These are phyloP conservation scores for Sphecodes monilicornis DNA, from an alignment of 2,888 invertebrate species.

Conservation along the genomic window DNA sequence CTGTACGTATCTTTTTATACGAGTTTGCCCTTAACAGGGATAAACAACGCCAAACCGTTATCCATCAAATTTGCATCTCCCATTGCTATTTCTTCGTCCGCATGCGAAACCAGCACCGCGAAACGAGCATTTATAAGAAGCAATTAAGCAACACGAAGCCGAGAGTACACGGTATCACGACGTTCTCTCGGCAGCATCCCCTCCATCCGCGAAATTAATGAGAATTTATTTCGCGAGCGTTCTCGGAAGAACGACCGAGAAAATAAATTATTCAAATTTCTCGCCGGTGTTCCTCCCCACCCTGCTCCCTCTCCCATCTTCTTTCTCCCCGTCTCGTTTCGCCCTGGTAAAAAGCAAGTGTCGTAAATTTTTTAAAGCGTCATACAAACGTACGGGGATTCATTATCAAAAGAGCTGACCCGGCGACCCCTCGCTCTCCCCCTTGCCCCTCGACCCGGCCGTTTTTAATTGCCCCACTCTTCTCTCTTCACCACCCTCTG, in stretches of 20 bases:
- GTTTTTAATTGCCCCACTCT: slow-evolving; percentile 26
- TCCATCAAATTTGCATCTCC: not conserved
- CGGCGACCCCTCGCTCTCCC: not conserved
- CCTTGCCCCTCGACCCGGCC: not conserved
- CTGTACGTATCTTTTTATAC: too few species aligned
- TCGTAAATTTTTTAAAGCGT: slow-evolving; percentile 37
- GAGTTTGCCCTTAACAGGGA: not conserved
- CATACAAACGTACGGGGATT: slow-evolving; percentile 12
- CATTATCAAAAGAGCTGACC: slow-evolving; percentile 46
- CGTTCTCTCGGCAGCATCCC: not conserved
- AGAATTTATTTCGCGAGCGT: slow-evolving; percentile 38
- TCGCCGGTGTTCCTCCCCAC: slow-evolving; percentile 1
- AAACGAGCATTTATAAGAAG: slow-evolving; percentile 10
- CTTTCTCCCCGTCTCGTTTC: not conserved
- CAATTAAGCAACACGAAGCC: slow-evolving; percentile 3
- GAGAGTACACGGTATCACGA: not conserved
- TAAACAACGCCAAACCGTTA: not conserved
- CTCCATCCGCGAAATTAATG: slow-evolving; percentile 32
- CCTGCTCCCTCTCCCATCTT: not conserved
- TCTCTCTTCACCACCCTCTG: not conserved
- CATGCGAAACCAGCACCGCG: not conserved
- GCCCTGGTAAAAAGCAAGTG: slow-evolving; percentile 3
- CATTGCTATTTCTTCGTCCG: not conserved
- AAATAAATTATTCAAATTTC: slow-evolving; percentile 51
- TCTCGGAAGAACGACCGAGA: slow-evolving; percentile 21